Percentiles rank a stretch among this genome's conserved stretches.
phyloP scores from a whole-genome alignment of 2,888 invertebrate species.

The Volucella zonaria region DNA sequence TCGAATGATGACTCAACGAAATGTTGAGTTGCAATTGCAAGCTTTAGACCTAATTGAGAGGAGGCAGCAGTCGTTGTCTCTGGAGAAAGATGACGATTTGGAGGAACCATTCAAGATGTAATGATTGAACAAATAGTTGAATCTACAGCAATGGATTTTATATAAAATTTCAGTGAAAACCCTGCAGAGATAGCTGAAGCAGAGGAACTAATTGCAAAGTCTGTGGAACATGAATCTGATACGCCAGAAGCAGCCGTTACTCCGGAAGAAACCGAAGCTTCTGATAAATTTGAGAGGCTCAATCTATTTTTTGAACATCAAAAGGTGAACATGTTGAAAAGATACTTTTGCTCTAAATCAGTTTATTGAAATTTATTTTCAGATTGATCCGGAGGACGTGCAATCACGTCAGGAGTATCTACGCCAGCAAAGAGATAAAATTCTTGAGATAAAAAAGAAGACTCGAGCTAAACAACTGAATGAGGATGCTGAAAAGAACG shows the following conservation, averaged over 20 bases:
- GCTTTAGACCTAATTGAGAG: conserved; percentile 92
- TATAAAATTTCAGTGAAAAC: conserved; percentile 72
- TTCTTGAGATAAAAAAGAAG: conserved; percentile 93
- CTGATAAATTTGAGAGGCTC: conserved; percentile 80
- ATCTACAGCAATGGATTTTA: background rate
- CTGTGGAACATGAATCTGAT: conserved; percentile 78
- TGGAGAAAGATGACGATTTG: conserved; percentile 76
- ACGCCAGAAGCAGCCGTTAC: conserved; percentile 79
- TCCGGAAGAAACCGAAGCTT: conserved; percentile 78
- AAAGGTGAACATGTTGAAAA: conserved; percentile 68
- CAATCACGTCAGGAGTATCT: conserved; percentile 92
- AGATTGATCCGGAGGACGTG: conserved; percentile 86
- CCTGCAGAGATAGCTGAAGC: conserved; percentile 75
- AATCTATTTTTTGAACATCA: conserved; percentile 81
- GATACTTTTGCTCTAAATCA: too few species aligned
- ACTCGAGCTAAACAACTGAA: conserved; percentile 91
- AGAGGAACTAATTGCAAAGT: conserved; percentile 79
- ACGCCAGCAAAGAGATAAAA: conserved; percentile 93
- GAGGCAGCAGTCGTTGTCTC: conserved; percentile 84
- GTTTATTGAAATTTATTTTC: conserved; percentile 51
- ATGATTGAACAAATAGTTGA: background rate
- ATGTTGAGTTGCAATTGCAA: conserved; percentile 94
- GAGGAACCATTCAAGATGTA: conserved; percentile 72
- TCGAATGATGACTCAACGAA: conserved; percentile 96
- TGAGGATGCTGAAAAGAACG: conserved; percentile 79